phyloP scores from a whole-genome alignment of 2,797 vertebrate species.

The Poecilia gillii region DNA sequence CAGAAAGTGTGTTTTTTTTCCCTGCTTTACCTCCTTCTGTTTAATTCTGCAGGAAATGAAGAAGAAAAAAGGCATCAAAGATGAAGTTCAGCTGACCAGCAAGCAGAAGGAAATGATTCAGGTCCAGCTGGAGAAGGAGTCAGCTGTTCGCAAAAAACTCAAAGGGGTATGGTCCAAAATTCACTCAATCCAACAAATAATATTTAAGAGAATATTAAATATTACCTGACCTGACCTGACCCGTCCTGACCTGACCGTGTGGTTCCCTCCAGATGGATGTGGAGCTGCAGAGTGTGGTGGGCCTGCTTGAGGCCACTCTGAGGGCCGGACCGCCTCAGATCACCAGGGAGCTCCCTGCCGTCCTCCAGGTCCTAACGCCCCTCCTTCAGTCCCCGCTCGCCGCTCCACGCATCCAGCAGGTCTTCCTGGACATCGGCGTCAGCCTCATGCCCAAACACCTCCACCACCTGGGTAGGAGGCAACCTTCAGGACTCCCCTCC shows the following conservation, averaged over 20 bases:
- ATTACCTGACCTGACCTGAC: too few species aligned
- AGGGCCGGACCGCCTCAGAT: slow-evolving; percentile 84
- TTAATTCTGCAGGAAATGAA: slow-evolving; percentile 88
- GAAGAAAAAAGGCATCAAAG: slow-evolving; percentile 97
- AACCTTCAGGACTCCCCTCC: neutral
- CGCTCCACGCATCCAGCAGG: slow-evolving; percentile 85
- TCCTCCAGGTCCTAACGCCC: slow-evolving; percentile 88
- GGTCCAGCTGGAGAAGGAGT: slow-evolving; percentile 91
- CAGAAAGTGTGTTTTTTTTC: neutral
- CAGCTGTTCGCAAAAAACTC: slow-evolving; percentile 85
- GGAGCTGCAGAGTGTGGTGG: slow-evolving; percentile 85
- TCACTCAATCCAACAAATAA: neutral
- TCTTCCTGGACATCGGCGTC: slow-evolving; percentile 87
- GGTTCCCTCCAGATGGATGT: slow-evolving; percentile 83
- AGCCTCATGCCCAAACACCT: slow-evolving; percentile 90
- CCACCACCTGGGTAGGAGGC: slow-evolving; percentile 83
- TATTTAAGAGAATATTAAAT: neutral
- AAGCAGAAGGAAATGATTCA: slow-evolving; percentile 98
- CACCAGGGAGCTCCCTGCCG: slow-evolving; percentile 88
- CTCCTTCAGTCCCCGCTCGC: slow-evolving; percentile 92
- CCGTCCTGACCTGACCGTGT: neutral
- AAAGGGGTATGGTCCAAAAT: slow-evolving; percentile 77
- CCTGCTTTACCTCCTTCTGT: neutral
- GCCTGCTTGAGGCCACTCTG: slow-evolving; percentile 85
- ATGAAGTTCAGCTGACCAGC: slow-evolving; percentile 92